Percentiles rank a stretch among this genome's conserved stretches.
Evolutionary conservation across 2,888 invertebrate genomes (phyloP).

Genomic region (Maniola hyperantus): DNA sequence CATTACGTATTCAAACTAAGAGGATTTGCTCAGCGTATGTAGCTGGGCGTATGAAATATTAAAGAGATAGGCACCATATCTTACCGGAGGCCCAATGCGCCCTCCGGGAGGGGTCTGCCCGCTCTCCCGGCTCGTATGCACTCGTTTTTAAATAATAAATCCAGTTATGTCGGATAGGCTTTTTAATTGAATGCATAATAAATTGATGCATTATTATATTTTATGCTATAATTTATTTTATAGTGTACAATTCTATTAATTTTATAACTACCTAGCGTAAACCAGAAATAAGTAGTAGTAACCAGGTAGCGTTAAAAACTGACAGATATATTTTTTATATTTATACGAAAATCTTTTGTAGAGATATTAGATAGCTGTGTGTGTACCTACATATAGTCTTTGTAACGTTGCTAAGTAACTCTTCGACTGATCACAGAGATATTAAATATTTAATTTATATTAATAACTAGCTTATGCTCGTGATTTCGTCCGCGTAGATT

Average conservation of each 20-base stretch:
- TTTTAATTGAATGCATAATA: slow-evolving; percentile 27
- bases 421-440: too few relatives aligned
- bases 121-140: slow-evolving; percentile 18
- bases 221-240: background rate
- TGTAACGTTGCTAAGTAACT: too few relatives aligned
- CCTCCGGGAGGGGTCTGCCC: slow-evolving; percentile 16
- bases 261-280: too few relatives aligned
- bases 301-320: too few relatives aligned
- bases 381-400: too few relatives aligned
- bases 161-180: slow-evolving; percentile 25
- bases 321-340: too few relatives aligned
- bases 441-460: too few relatives aligned
- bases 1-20: slow-evolving; percentile 39
- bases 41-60: slow-evolving; percentile 52
- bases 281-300: too few relatives aligned
- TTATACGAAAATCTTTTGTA: too few relatives aligned
- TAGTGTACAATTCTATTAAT: background rate
- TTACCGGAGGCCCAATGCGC: slow-evolving; percentile 29
- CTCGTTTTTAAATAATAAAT: slow-evolving; percentile 32
- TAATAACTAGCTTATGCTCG: too few relatives aligned
- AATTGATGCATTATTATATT: background rate
- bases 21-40: slow-evolving; percentile 42
- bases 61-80: slow-evolving; percentile 43
- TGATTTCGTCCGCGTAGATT: too few relatives aligned
- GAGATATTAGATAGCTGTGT: too few relatives aligned